These are phyloP conservation scores for Neelides sp. DNA, from an alignment of 1,140 invertebrate genomes.

Conservation along the genomic window DNA sequence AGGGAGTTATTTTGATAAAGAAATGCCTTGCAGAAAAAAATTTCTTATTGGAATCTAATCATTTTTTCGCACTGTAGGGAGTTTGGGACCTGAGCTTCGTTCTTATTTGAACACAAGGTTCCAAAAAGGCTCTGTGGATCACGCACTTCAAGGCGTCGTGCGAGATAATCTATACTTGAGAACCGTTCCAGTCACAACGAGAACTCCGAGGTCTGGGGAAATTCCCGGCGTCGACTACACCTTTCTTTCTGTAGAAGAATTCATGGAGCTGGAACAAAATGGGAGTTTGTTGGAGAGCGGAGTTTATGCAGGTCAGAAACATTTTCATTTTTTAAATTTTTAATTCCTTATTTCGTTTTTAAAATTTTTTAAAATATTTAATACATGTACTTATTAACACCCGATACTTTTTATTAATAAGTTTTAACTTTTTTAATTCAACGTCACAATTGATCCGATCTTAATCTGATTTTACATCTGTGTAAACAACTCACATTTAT, in stretches of 20 bases:
- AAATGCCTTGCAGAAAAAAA: no score
- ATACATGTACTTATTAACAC: no score
- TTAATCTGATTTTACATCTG: no score
- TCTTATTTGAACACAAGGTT: slow-evolving; percentile 50
- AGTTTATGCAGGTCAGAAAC: slow-evolving; percentile 46
- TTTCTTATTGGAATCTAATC: no score
- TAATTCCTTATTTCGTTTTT: background rate
- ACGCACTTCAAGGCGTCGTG: slow-evolving; percentile 54
- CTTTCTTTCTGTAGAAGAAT: slow-evolving; percentile 48
- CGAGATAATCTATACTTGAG: slow-evolving; percentile 55
- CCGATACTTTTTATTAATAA: no score
- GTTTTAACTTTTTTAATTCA: no score
- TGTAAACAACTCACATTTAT: no score
- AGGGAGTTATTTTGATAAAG: no score
- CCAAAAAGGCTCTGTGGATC: slow-evolving; percentile 50
- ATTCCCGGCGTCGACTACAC: slow-evolving; percentile 54
- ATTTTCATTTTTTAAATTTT: background rate
- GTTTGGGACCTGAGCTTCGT: slow-evolving; percentile 44
- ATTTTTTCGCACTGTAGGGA: slow-evolving; percentile 33
- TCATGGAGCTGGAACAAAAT: slow-evolving; percentile 46
- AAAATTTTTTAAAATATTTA: slow-evolving; percentile 11
- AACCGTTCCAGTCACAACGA: slow-evolving; percentile 55
- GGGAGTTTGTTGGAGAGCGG: slow-evolving; percentile 54
- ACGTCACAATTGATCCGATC: no score
- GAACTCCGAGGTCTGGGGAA: slow-evolving; percentile 46